Evolutionary conservation across 1,140 invertebrate species (phyloP).

Genomic region (Orchesella cincta): DNA sequence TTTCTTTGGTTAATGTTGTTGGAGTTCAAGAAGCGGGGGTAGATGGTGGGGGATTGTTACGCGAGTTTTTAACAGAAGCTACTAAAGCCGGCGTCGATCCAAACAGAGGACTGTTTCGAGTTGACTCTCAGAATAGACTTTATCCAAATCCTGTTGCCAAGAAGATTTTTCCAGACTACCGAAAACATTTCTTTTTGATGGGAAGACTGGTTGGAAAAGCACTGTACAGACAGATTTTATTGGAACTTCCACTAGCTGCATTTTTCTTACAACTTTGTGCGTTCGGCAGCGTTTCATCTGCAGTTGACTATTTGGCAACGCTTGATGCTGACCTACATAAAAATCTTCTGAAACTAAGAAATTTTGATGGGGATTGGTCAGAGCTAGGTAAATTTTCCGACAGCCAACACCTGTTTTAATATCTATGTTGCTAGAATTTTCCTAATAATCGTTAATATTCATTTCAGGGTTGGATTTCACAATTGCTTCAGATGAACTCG

Average conservation of each 20-base stretch:
- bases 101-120: constrained; percentile 88
- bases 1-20: constrained; percentile 85
- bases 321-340: constrained; percentile 89
- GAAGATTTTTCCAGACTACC: constrained; percentile 78
- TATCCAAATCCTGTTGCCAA: constrained; percentile 94
- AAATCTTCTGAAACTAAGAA: constrained; percentile 84
- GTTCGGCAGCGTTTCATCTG: constrained; percentile 78
- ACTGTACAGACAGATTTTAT: constrained; percentile 90
- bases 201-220: constrained; percentile 94
- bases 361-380: constrained; percentile 72
- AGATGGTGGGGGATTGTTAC: constrained; percentile 88
- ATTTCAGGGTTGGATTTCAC: constrained; percentile 82
- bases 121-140: constrained; percentile 88
- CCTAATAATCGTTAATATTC: constrained; percentile 11
- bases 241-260: constrained; percentile 89
- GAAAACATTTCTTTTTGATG: constrained; percentile 92
- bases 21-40: constrained; percentile 93
- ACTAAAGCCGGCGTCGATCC: constrained; percentile 95
- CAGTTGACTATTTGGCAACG: constrained; percentile 88
- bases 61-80: constrained; percentile 88
- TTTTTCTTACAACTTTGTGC: constrained; percentile 70
- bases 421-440: background rate
- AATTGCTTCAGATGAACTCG: constrained; percentile 82
- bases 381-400: constrained; percentile 65
- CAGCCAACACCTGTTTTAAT: no score